Evolutionary conservation across 2,113 vertebrate genomes (phyloP).

Genomic region (Nyctibius bracteatus): DNA sequence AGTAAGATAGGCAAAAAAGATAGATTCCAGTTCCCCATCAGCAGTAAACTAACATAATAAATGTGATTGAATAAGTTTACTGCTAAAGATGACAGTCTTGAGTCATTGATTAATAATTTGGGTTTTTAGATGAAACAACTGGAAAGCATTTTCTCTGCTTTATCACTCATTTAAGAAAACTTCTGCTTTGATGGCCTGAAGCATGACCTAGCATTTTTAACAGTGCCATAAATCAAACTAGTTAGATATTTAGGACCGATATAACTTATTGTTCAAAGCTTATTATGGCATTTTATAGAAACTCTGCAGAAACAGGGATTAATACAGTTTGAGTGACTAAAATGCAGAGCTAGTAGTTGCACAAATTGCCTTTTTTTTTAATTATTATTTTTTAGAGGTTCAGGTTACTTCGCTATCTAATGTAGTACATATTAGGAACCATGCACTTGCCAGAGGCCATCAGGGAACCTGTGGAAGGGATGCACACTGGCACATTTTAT

Average conservation of each 20-base stretch:
- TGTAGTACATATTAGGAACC: background rate
- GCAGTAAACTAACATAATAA: background rate
- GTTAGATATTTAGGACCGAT: background rate
- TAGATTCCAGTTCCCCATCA: background rate
- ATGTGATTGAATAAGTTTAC: background rate
- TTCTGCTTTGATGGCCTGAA: background rate
- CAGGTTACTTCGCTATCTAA: background rate
- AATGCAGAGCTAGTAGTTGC: background rate
- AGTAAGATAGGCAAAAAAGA: background rate
- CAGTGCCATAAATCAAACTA: background rate
- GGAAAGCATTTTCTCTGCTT: constrained; percentile 14
- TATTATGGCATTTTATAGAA: background rate
- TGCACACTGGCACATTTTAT: background rate
- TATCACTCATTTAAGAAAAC: background rate
- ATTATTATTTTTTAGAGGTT: background rate
- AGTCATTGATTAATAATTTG: background rate
- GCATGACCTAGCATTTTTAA: constrained; percentile 16
- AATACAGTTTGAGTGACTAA: background rate
- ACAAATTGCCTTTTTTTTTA: background rate
- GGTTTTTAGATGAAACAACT: background rate
- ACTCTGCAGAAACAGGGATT: background rate
- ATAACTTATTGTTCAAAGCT: background rate
- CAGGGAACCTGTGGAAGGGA: background rate
- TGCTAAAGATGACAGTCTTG: background rate
- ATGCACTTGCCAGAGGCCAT: background rate